Evolutionary conservation across 2,113 vertebrate genomes (phyloP).

Genomic region (Zosterops lateralis): DNA sequence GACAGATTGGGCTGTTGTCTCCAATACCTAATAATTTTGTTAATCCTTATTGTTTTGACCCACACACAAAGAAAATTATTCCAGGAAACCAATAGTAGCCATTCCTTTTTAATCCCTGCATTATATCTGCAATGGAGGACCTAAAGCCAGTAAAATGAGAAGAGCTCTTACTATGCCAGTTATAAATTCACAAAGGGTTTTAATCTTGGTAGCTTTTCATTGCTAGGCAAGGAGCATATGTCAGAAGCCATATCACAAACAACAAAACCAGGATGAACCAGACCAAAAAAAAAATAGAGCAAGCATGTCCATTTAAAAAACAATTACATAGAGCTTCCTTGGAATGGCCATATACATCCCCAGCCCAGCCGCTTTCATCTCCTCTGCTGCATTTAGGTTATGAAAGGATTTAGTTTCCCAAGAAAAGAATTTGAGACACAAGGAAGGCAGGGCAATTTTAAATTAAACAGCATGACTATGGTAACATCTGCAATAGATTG

Average conservation of each 20-base stretch:
- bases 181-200: not conserved
- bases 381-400: conserved; percentile 9
- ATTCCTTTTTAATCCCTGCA: conserved; percentile 11
- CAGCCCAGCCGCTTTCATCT: not conserved
- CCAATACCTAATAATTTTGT: not conserved
- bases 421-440: conserved; percentile 37
- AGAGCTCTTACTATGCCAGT: not conserved
- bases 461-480: conserved; percentile 48
- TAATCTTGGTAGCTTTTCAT: not conserved
- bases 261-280: conserved; percentile 15
- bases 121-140: not conserved
- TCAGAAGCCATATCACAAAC: conserved; percentile 32
- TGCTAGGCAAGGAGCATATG: conserved; percentile 16
- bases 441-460: conserved; percentile 28
- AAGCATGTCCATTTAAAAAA: conserved; percentile 57
- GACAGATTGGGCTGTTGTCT: not conserved
- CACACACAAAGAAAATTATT: not conserved
- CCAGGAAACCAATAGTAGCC: not conserved
- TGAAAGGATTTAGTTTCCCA: conserved; percentile 55
- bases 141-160: not conserved
- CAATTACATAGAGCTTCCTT: conserved; percentile 45
- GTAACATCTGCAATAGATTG: conserved; percentile 55
- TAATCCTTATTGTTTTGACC: conserved; percentile 29
- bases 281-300: not conserved
- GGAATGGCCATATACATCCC: conserved; percentile 28